Conservation (phyloP, 2,113 vertebrate genomes). For the Symphodus melops region DNA sequence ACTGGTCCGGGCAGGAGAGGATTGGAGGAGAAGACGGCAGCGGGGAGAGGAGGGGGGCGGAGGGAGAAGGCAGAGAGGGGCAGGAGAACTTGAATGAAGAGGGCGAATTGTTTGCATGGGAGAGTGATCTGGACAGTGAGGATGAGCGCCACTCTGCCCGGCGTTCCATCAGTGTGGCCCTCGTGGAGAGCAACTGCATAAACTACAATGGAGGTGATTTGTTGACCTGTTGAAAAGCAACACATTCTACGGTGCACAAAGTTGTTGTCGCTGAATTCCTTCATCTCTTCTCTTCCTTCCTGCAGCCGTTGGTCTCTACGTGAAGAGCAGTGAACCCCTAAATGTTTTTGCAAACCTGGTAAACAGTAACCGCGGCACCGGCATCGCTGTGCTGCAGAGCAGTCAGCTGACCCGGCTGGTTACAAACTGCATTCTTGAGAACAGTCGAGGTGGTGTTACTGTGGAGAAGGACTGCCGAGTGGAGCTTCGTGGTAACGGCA, state of each 20-base stretch:
- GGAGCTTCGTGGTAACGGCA: constrained; percentile 90
- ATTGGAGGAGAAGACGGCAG: constrained; percentile 63
- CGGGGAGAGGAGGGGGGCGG: constrained; percentile 72
- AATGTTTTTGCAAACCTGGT: constrained; percentile 88
- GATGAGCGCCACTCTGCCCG: constrained; percentile 84
- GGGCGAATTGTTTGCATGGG: constrained; percentile 87
- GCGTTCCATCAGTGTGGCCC: constrained; percentile 83
- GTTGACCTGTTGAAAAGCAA: background rate
- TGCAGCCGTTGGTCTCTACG: constrained; percentile 89
- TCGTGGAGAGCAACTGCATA: constrained; percentile 91
- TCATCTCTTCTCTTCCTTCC: constrained; percentile 13
- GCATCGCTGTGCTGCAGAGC: constrained; percentile 89
- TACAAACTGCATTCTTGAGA: constrained; percentile 89
- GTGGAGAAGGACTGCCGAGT: constrained; percentile 88
- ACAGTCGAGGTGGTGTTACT: constrained; percentile 84
- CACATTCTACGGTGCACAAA: background rate
- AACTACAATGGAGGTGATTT: constrained; percentile 87
- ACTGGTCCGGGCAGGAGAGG: constrained; percentile 80
- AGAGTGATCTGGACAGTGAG: constrained; percentile 88
- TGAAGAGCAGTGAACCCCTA: constrained; percentile 89
- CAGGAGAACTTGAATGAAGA: constrained; percentile 91
- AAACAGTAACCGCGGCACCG: constrained; percentile 83
- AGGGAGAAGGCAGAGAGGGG: constrained; percentile 79
- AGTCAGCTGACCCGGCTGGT: constrained; percentile 86
- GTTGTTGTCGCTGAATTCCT: background rate